Base-by-base conservation (phyloP, 1,140 invertebrate genomes). In the Drosophila ogumai region DNA sequence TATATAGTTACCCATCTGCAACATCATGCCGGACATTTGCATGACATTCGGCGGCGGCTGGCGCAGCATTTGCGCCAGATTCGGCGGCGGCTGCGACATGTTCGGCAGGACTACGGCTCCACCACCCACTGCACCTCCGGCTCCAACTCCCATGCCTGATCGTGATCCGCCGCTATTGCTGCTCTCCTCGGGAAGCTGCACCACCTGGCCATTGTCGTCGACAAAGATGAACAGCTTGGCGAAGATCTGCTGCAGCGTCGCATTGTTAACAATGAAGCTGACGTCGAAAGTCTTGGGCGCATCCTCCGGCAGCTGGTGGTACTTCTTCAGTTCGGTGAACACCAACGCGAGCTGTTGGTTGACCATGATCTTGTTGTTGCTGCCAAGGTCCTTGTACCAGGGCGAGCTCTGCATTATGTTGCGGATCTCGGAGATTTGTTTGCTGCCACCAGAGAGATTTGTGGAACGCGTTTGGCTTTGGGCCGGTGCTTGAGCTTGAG, bases 341-440 rank as follows among this genome's bases (percentile, higher is more conserved):
- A 96, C 93, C 40, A 94, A 91, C 3, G 94, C 94, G 74, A 96
- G 87, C 87, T 95, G 93, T 79, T 95, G 95, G 86, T 95, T 96
- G 1, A 95, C 93, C 84, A 95, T 94, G 73, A 96, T 94, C 91
- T 95, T 96, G 80, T 95, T 94, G 59, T 95, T 95, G 49, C 95
- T 95, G 59, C 94, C 95, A 19, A 95, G 87, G 50, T 95, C 94
- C 81, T 94, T 95, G 79, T 95, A 96, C 94, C 95, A 95, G 28
- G 93, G 94, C 3, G 95, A 95, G 82, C 93, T 94, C 91, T 95
- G 95, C 43, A 95, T 81, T 40, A 95, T 93, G 36, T 91, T 94
- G 85, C 95, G 93, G 76, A 95, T 93, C 93, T 94, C 82, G 32
- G 91, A 84, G 85, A 94, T 92, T 64, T 92, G 85, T 15, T 76